phyloP scores from a whole-genome alignment of 2,888 invertebrate species.

The Eurytoma californica region DNA sequence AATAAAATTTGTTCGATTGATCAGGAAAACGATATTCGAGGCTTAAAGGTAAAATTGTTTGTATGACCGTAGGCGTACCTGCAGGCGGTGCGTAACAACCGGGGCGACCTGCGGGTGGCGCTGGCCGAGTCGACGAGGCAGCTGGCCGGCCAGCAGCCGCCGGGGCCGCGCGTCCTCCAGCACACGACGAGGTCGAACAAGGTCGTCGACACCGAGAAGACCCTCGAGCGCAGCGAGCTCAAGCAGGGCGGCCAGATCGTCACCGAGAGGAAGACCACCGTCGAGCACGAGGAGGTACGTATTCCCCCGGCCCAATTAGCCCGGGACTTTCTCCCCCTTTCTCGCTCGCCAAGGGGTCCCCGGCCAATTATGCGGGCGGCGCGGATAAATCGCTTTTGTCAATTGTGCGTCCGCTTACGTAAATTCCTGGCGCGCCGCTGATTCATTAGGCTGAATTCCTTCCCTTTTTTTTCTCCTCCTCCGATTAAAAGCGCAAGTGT shows the following conservation, averaged over 20 bases:
- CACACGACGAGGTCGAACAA: slow-evolving; percentile 87
- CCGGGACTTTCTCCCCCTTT: too few species aligned
- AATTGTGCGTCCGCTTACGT: not conserved
- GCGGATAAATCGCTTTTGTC: not conserved
- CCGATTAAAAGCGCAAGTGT: too few species aligned
- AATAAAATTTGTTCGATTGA: not conserved
- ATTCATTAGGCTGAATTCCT: too few species aligned
- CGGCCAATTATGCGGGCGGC: too few species aligned
- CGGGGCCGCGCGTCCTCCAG: slow-evolving; percentile 84
- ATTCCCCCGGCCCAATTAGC: too few species aligned
- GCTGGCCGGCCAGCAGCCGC: slow-evolving; percentile 76
- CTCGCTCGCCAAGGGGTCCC: too few species aligned
- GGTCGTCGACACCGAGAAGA: slow-evolving; percentile 91
- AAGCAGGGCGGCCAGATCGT: slow-evolving; percentile 89
- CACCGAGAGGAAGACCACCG: slow-evolving; percentile 88
- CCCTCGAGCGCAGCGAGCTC: slow-evolving; percentile 84
- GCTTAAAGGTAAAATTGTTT: not conserved
- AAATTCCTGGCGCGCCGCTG: too few species aligned
- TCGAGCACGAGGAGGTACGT: slow-evolving; percentile 85
- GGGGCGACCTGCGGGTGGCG: slow-evolving; percentile 84
- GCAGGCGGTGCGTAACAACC: slow-evolving; percentile 81
- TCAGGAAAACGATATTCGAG: too few species aligned
- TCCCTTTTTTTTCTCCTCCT: too few species aligned
- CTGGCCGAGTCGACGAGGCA: slow-evolving; percentile 79
- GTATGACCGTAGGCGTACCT: slow-evolving; percentile 81